Conservation (phyloP, 2,888 invertebrate species). For the Geotrupes spiniger region DNA sequence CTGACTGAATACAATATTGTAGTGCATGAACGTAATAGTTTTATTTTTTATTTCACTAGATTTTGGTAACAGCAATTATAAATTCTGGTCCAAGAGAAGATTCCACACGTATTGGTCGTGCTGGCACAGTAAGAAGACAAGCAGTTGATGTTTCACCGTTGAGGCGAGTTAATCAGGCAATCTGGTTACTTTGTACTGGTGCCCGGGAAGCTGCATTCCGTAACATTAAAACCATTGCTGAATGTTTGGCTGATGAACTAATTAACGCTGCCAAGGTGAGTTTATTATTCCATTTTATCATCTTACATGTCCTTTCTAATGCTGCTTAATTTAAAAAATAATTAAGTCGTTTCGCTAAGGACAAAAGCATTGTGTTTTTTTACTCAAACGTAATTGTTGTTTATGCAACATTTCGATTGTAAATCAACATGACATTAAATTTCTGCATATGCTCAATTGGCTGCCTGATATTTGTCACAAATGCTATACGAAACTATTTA, state of each 20-base stretch:
- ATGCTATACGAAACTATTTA: neutral
- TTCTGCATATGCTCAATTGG: too few relatives aligned
- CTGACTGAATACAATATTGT: too few relatives aligned
- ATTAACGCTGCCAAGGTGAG: conserved; percentile 97
- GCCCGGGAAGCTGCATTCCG: conserved; percentile 99
- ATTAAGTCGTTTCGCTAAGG: conserved; percentile 12
- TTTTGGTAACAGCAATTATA: conserved; percentile 95
- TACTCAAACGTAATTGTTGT: too few relatives aligned
- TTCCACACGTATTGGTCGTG: conserved; percentile 99
- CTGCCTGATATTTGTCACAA: too few relatives aligned
- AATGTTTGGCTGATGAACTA: conserved; percentile 99
- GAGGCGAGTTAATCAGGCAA: conserved; percentile 98
- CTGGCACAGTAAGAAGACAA: conserved; percentile 99
- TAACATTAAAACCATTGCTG: conserved; percentile 99
- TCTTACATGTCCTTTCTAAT: conserved; percentile 13
- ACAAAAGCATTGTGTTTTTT: conserved; percentile 5
- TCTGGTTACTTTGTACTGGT: conserved; percentile 98
- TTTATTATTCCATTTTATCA: too few relatives aligned
- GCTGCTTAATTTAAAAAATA: conserved; percentile 9
- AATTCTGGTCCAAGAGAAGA: conserved; percentile 99
- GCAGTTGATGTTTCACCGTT: conserved; percentile 99
- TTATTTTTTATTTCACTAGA: conserved; percentile 53
- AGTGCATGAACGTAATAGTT: too few relatives aligned
- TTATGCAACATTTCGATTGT: too few relatives aligned
- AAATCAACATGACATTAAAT: too few relatives aligned